Evolutionary conservation across 2,888 invertebrate species (phyloP), one percentile per base, ranked within the genome.

Genomic region (Pandemis cinnamomeana): DNA sequence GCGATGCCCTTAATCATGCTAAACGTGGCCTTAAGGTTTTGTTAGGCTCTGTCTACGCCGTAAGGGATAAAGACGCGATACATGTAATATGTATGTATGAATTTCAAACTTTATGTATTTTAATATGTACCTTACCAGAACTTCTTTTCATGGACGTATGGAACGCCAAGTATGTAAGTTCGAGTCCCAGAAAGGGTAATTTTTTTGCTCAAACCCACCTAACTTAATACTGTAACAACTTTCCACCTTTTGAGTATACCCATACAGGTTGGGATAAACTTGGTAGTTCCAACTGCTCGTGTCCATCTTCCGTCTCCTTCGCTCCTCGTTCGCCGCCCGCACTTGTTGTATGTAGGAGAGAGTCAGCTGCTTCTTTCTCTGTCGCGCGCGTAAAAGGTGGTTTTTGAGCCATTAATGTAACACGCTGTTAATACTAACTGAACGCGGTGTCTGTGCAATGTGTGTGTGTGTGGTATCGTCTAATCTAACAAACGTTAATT

Each of bases 211-310:
- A 51, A 51, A 51, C 11, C 11, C 5, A 46, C 46, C 46, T 46
- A 46, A 46, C 2, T 36, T 11, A 44, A 44, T 7, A 44, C 6
- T n/a, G 15, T 20, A 20, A 20, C 20, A 41, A 11, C 5, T 63
- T 27, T 64, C 46, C 82, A 97, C 97, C 97, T 97, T 97, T 95
- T 97, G 97, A 86, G 97, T 96, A 90, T 96, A 95, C 89, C 97
- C 96, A 94, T 97, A 97, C 87, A 97, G 95, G 86, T 97, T 96
- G 82, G 97, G 97, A 87, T 97, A 95, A 83, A 97, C 96, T 95
- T 97, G 97, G 92, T 96, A 97, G 89, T 97, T 97, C 97, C 97
- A 97, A 76, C 96, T 95, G 85, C 96, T 95, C 67, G 93, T 89
- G 62, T 92, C 90, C 71, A 84, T 87, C 81, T 88, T 86, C 81